Percentiles rank a stretch among this genome's conserved stretches.
Evolutionary conservation across 2,113 vertebrate genomes (phyloP).

Genomic region (Columbina picui): DNA sequence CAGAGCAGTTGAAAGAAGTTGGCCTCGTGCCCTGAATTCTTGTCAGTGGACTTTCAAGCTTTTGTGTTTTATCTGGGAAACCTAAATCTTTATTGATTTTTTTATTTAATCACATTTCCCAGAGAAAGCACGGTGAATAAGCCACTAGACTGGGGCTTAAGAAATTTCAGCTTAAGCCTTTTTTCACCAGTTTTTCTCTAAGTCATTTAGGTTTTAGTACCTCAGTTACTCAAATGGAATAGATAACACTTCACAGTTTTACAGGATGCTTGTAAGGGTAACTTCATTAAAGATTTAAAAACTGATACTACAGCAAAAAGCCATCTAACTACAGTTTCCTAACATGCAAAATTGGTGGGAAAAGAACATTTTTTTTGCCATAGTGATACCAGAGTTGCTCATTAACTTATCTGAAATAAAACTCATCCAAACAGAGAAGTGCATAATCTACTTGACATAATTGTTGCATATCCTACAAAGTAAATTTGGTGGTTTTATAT

Average conservation of each 20-base stretch:
- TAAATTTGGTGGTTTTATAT: neutral
- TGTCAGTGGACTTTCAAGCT: conserved; percentile 52
- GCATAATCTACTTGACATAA: neutral
- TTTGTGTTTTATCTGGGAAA: conserved; percentile 62
- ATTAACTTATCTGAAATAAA: neutral
- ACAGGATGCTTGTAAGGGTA: conserved; percentile 44
- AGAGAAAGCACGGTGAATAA: conserved; percentile 36
- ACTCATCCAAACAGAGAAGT: neutral
- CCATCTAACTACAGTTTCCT: conserved; percentile 39
- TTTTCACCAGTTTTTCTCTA: neutral
- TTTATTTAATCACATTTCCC: conserved; percentile 64
- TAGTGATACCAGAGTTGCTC: neutral
- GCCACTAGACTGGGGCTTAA: conserved; percentile 36
- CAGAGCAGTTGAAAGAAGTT: neutral
- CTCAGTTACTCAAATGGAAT: conserved; percentile 11
- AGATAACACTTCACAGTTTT: conserved; percentile 30
- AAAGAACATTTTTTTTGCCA: neutral
- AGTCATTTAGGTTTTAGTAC: conserved; percentile 49
- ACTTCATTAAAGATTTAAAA: conserved; percentile 60
- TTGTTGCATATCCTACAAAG: neutral
- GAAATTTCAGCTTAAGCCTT: conserved; percentile 33
- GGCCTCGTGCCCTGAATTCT: conserved; percentile 51
- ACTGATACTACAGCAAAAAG: conserved; percentile 27
- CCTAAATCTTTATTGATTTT: conserved; percentile 71
- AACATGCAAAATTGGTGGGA: neutral